phyloP scores from a whole-genome alignment of 2,888 invertebrate species.

The Acleris cristana region DNA sequence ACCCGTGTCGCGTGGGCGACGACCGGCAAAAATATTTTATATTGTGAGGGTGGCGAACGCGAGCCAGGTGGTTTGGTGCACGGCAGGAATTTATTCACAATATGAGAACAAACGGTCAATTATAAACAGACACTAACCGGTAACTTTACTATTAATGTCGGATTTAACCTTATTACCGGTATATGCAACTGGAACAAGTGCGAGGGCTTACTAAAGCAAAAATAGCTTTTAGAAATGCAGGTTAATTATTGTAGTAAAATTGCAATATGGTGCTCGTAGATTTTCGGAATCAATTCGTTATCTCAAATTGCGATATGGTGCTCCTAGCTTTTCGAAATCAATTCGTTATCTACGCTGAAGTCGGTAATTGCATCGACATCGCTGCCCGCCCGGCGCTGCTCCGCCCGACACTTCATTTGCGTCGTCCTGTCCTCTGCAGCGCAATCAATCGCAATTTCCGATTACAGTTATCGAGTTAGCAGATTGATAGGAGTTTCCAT shows the following conservation, averaged over 20 bases:
- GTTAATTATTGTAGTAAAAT: too few species aligned
- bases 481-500: slow-evolving; percentile 18
- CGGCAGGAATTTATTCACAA: slow-evolving; percentile 11
- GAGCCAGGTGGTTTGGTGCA: slow-evolving; percentile 27
- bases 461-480: slow-evolving; percentile 44
- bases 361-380: slow-evolving; percentile 60
- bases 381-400: slow-evolving; percentile 43
- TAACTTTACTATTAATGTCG: too few species aligned
- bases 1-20: slow-evolving; percentile 58
- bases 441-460: slow-evolving; percentile 79
- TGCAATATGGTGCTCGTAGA: too few species aligned
- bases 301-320: slow-evolving; percentile 25
- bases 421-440: slow-evolving; percentile 49
- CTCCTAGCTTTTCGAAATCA: slow-evolving; percentile 1
- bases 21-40: slow-evolving; percentile 52
- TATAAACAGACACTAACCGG: background rate
- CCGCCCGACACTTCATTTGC: slow-evolving; percentile 50
- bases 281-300: slow-evolving; percentile 33
- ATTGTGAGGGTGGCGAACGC: slow-evolving; percentile 60
- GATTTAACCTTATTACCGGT: too few species aligned
- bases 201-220: too few species aligned
- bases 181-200: too few species aligned
- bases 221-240: too few species aligned
- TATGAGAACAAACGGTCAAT: slow-evolving; percentile 5
- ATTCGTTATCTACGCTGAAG: slow-evolving; percentile 38